Evolutionary conservation across 1,140 invertebrate species (phyloP), one percentile per base, ranked within the genome.

Genomic region (Oryctes rhinoceros): DNA sequence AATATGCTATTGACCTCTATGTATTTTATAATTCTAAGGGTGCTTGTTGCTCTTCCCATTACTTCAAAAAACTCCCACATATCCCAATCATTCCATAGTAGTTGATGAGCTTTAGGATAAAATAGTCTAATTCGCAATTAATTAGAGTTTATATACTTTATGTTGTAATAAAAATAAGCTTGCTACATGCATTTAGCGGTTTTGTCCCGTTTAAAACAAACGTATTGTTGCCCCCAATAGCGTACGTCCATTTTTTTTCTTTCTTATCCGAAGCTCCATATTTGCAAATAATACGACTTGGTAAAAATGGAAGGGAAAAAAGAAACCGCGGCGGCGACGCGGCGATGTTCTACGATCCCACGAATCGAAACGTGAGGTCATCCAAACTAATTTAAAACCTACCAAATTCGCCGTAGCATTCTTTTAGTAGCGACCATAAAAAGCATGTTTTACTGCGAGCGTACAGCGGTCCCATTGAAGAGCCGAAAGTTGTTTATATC

Each of bases 391-490:
- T 47, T 76, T 76, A 76, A 76, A 76, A 49, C 39, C 75, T 24
- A 76, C 75, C 75, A 76, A 76, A 76, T 76, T 76, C 75, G 75
- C 75, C 75, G 75, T 76, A 47, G 75, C 75, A 76, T 76, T 76
- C 75, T 76, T 76, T 76, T 76, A 76, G 75, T 76, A 76, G 75
- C 75, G 75, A 76, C 75, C 47, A 76, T 76, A 76, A 76, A 76
- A 76, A 76, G 75, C 75, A 76, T 76, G 75, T 76, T 76, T 76
- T 76, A 76, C 75, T 76, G 75, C 75, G 47, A 44, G 47, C 65
- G 75, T 49, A 49, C 47, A 48, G 75, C 75, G 75, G 75, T 48
- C 44, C 75, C 75, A 76, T 76, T 76, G 75, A 76, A 76, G 75
- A 76, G 75, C 75, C 75, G 75, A 76, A 76, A 76, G 75, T 76